Evolutionary conservation across 2,888 invertebrate genomes (phyloP).

Genomic region (Trissonchulus sp.): DNA sequence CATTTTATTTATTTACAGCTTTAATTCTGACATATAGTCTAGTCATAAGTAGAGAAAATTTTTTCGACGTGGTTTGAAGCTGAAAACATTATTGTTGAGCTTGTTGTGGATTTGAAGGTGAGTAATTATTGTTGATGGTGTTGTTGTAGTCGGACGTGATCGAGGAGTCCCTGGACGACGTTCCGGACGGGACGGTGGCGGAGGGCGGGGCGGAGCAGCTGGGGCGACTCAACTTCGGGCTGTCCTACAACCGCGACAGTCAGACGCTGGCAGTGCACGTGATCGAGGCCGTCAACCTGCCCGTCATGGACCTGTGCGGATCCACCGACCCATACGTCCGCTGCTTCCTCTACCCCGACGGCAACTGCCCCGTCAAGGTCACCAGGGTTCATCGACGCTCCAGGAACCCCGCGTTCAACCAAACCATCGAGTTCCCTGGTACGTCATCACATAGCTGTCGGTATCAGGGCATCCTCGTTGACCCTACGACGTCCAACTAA

Average conservation of each 20-base stretch:
- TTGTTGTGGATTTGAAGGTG: not conserved
- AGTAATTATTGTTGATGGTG: not conserved
- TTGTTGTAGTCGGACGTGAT: not conserved
- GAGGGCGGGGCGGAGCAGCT: not conserved
- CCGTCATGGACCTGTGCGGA: constrained; percentile 8
- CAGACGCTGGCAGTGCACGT: constrained; percentile 18
- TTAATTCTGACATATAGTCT: no score
- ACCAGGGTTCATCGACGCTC: constrained; percentile 17
- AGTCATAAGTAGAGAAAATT: no score
- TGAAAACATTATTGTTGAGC: not conserved
- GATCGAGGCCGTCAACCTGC: constrained; percentile 11
- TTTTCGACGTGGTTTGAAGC: no score
- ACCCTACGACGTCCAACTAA: no score
- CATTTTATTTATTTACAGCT: no score
- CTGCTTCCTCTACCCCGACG: constrained; percentile 20
- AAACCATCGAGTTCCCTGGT: constrained; percentile 20
- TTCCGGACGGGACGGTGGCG: not conserved
- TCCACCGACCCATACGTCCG: constrained; percentile 13
- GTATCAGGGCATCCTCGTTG: no score
- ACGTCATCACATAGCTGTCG: no score
- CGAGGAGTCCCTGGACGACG: not conserved
- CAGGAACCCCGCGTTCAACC: constrained; percentile 14
- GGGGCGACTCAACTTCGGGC: constrained; percentile 6
- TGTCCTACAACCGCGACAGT: constrained; percentile 9
- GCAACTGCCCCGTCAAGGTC: constrained; percentile 17